Conservation (phyloP, 2,888 invertebrate species). For the Calliscelio sp. region DNA sequence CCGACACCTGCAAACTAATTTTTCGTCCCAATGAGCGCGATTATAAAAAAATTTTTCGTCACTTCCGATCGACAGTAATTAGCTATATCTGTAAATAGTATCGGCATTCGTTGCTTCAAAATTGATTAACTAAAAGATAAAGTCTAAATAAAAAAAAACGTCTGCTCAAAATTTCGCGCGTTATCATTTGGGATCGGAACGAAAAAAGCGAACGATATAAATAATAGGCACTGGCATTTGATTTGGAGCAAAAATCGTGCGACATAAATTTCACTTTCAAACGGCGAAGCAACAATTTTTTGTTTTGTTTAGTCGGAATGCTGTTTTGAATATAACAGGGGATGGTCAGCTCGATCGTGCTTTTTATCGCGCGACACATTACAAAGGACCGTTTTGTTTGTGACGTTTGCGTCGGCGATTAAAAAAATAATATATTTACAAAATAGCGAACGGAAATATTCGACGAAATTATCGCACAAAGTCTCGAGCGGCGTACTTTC, state of each 20-base stretch:
- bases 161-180: background rate
- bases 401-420: constrained; percentile 28
- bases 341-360: background rate
- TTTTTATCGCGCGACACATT: constrained; percentile 3
- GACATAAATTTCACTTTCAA: constrained; percentile 4
- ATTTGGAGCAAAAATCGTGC: background rate
- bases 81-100: constrained; percentile 31
- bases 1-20: constrained; percentile 42
- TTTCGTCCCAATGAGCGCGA: constrained; percentile 45
- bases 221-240: background rate
- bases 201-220: background rate
- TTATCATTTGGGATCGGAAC: constrained; percentile 15
- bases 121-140: constrained; percentile 21
- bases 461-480: constrained; percentile 42
- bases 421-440: constrained; percentile 37
- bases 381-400: constrained; percentile 10
- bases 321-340: background rate
- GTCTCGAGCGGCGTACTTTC: constrained; percentile 4
- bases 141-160: background rate
- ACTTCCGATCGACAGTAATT: constrained; percentile 39
- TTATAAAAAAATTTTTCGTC: constrained; percentile 43
- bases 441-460: constrained; percentile 47
- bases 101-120: constrained; percentile 9
- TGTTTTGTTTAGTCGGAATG: background rate
- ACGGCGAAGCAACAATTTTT: background rate